phyloP scores from a whole-genome alignment of 2,888 invertebrate species.

The Molorchus minor region DNA sequence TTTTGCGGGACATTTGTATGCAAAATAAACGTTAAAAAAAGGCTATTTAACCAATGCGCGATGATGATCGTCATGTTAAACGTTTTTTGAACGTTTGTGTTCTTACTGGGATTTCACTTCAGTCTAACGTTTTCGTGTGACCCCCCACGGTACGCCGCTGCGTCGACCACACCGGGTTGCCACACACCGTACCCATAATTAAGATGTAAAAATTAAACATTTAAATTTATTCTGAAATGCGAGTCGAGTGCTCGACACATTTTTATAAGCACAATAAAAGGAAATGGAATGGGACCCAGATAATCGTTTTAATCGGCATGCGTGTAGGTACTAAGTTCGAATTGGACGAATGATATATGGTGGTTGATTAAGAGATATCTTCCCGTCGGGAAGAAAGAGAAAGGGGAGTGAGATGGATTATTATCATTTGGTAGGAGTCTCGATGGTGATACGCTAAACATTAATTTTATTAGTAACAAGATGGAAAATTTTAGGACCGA shows the following conservation, averaged over 20 bases:
- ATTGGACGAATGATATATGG: slow-evolving; percentile 1
- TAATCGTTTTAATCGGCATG: slow-evolving; percentile 12
- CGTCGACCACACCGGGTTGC: slow-evolving; percentile 30
- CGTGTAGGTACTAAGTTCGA: background rate
- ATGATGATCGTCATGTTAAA: too few species aligned
- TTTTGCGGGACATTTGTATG: too few species aligned
- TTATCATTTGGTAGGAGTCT: background rate
- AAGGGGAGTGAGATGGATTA: too few species aligned
- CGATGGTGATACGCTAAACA: background rate
- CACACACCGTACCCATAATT: slow-evolving; percentile 39
- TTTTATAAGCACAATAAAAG: slow-evolving; percentile 27
- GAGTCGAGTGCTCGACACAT: slow-evolving; percentile 31
- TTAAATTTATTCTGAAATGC: slow-evolving; percentile 39
- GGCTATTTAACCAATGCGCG: too few species aligned
- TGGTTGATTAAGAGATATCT: slow-evolving; percentile 14
- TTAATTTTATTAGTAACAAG: background rate
- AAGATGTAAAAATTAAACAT: slow-evolving; percentile 38
- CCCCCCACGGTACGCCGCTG: slow-evolving; percentile 16
- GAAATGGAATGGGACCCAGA: background rate
- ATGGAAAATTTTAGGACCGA: too few species aligned
- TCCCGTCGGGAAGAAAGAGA: background rate
- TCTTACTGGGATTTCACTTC: too few species aligned
- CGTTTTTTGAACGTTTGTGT: too few species aligned
- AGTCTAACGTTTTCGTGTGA: too few species aligned
- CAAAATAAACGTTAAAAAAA: too few species aligned